Percentiles rank a stretch among this genome's conserved stretches.
Conservation (phyloP, 2,888 invertebrate species). For the Timandra comae region DNA sequence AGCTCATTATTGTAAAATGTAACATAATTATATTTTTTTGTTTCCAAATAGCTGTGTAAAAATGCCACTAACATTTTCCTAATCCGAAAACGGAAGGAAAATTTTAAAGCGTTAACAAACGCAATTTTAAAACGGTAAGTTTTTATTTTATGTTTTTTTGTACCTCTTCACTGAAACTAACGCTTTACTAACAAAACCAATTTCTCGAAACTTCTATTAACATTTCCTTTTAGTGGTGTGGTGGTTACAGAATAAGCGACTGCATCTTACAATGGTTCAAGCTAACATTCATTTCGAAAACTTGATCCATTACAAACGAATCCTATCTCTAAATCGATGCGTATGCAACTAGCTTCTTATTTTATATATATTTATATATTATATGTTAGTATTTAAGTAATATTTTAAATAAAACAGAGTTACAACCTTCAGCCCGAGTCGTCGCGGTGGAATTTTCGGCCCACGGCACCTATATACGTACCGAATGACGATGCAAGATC, state of each 20-base stretch:
- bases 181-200: slow-evolving; percentile 53
- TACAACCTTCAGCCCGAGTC: slow-evolving; percentile 71
- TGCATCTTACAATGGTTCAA: slow-evolving; percentile 33
- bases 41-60: slow-evolving; percentile 28
- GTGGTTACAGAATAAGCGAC: slow-evolving; percentile 53
- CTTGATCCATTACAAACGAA: slow-evolving; percentile 41
- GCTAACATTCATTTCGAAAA: slow-evolving; percentile 32
- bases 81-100: slow-evolving; percentile 21
- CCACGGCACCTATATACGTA: slow-evolving; percentile 70
- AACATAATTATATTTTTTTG: slow-evolving; percentile 38
- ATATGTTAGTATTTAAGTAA: slow-evolving; percentile 31
- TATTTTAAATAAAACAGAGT: slow-evolving; percentile 53
- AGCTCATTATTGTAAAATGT: slow-evolving; percentile 57
- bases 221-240: slow-evolving; percentile 64
- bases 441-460: slow-evolving; percentile 66
- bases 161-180: slow-evolving; percentile 42
- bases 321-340: slow-evolving; percentile 70
- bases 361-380: slow-evolving; percentile 33
- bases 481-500: slow-evolving; percentile 60
- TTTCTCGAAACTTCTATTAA: slow-evolving; percentile 37
- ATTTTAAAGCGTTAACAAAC: slow-evolving; percentile 17
- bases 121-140: slow-evolving; percentile 50
- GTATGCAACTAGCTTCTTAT: slow-evolving; percentile 43
- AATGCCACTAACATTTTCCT: slow-evolving; percentile 53
- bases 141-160: slow-evolving; percentile 34